Evolutionary conservation across 2,113 vertebrate species (phyloP).

Genomic region (Acrocephalus kingi): DNA sequence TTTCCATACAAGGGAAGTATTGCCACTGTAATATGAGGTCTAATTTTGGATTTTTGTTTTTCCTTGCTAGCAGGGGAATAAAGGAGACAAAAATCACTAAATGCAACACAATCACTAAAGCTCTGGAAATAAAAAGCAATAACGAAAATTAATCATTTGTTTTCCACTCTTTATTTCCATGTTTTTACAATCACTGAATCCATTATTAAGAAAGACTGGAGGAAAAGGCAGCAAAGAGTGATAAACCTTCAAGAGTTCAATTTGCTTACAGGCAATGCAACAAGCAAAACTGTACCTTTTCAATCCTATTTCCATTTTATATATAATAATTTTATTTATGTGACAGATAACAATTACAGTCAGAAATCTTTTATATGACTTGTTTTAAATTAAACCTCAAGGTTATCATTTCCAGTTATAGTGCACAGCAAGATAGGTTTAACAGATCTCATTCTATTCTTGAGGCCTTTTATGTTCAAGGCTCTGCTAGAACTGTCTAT

Average conservation of each 20-base stretch:
- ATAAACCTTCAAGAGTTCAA: constrained; percentile 6
- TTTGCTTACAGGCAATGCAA: not conserved
- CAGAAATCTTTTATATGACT: constrained; percentile 26
- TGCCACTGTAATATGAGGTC: not conserved
- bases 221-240: not conserved
- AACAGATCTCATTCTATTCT: constrained; percentile 62
- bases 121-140: not conserved
- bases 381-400: constrained; percentile 68
- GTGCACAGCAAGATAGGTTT: constrained; percentile 37
- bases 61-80: not conserved
- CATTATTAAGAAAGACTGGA: not conserved
- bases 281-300: not conserved
- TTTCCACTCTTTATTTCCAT: not conserved
- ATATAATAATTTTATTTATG: constrained; percentile 54
- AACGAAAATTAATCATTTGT: not conserved
- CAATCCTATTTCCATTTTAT: constrained; percentile 16
- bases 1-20: not conserved
- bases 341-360: constrained; percentile 46
- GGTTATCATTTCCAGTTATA: constrained; percentile 59
- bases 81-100: not conserved
- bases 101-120: not conserved
- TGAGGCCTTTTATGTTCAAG: constrained; percentile 65
- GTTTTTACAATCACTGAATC: not conserved
- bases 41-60: not conserved
- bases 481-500: constrained; percentile 65